A percentile compares a stretch with the other conserved stretches of the same genome.
Evolutionary conservation across 2,797 vertebrate genomes (phyloP).

Genomic region (Peromyscus nudipes): DNA sequence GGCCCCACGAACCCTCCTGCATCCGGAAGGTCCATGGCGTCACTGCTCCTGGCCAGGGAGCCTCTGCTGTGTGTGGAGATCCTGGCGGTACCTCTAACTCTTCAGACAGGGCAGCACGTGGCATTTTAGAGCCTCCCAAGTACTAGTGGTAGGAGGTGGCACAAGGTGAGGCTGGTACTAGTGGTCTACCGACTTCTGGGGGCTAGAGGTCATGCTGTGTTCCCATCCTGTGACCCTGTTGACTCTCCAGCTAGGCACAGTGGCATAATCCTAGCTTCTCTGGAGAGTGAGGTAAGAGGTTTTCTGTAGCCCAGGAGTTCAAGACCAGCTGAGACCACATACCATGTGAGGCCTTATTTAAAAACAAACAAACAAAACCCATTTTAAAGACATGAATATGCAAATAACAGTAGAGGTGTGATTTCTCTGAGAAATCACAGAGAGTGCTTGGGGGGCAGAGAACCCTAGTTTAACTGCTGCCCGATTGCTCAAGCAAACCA

Average conservation of each 20-base stretch:
- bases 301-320: neutral
- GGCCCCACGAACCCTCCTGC: neutral
- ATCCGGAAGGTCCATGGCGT: neutral
- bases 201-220: neutral
- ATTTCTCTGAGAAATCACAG: neutral
- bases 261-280: neutral
- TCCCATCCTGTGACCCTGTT: neutral
- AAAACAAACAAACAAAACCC: neutral
- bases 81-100: neutral
- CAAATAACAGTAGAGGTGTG: neutral
- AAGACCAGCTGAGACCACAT: neutral
- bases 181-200: neutral
- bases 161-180: neutral
- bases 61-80: neutral
- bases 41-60: neutral
- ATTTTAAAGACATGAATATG: neutral
- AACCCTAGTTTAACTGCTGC: neutral
- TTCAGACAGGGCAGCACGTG: neutral
- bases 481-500: neutral
- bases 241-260: neutral
- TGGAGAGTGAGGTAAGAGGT: neutral
- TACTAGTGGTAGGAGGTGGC: no score
- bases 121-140: neutral
- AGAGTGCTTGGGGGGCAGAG: neutral
- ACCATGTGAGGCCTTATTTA: neutral